Conservation (phyloP, 64 coral and sea anemone genomes). For the Actinia equina region DNA sequence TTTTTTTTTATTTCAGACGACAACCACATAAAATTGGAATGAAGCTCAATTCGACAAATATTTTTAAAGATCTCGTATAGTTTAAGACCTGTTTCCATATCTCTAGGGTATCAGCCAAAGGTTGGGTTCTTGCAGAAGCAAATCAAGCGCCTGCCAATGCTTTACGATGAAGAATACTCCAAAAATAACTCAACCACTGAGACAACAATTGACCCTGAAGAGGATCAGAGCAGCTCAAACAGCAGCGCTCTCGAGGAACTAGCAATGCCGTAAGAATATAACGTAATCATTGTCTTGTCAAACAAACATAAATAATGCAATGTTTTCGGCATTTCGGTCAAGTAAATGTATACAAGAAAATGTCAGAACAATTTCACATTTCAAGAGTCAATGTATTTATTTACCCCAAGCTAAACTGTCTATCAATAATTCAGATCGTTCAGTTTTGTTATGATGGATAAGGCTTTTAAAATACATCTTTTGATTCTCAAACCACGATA, state of each 20-base stretch:
- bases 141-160: slow-evolving; percentile 90
- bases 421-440: slow-evolving; percentile 2
- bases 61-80: too few relatives aligned
- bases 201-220: background rate
- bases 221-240: background rate
- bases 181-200: background rate
- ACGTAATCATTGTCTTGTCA: background rate
- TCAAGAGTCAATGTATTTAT: too few relatives aligned
- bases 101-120: slow-evolving; percentile 77
- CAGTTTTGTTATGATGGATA: background rate
- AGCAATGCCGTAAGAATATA: slow-evolving; percentile 81
- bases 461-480: background rate
- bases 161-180: slow-evolving; percentile 63
- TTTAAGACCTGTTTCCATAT: background rate
- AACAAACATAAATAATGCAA: background rate
- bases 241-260: slow-evolving; percentile 58
- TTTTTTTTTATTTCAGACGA: background rate
- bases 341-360: too few relatives aligned
- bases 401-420: background rate
- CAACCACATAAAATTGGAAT: too few relatives aligned
- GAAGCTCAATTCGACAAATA: too few relatives aligned
- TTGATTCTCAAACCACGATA: background rate
- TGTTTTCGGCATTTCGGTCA: too few relatives aligned
- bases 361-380: too few relatives aligned
- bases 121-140: slow-evolving; percentile 74